Conservation (phyloP, 2,888 invertebrate species). For the Noctuana brunneofusca region DNA sequence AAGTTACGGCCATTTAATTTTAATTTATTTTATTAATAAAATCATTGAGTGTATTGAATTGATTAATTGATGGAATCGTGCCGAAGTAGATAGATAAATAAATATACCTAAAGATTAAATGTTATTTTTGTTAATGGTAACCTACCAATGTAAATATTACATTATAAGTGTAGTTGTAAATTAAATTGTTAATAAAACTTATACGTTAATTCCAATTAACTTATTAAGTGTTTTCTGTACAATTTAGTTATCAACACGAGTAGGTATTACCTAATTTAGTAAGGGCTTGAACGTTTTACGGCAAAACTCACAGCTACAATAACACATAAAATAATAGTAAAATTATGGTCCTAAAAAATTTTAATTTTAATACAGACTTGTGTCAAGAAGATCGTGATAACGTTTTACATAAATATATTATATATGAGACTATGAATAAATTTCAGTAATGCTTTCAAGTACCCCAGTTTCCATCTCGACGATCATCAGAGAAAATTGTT, state of each 20-base stretch:
- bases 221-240: neutral
- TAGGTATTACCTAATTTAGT: neutral
- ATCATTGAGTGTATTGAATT: slow-evolving; percentile 10
- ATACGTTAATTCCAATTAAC: neutral
- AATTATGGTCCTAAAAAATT: too few species aligned
- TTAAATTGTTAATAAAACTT: neutral
- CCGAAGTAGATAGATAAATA: neutral
- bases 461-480: slow-evolving; percentile 2
- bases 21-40: slow-evolving; percentile 10
- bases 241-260: neutral
- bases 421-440: slow-evolving; percentile 10
- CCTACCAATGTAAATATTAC: neutral
- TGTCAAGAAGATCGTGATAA: neutral
- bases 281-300: neutral
- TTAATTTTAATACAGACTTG: too few species aligned
- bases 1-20: slow-evolving; percentile 10
- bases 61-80: neutral
- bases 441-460: slow-evolving; percentile 9
- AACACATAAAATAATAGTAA: too few species aligned
- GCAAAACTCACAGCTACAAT: neutral
- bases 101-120: neutral
- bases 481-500: slow-evolving; percentile 9
- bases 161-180: neutral
- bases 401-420: neutral
- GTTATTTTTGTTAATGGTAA: neutral